Percentiles rank a stretch among this genome's conserved stretches.
Conservation (phyloP, 1,140 invertebrate genomes). For the Eufriesea mexicana region DNA sequence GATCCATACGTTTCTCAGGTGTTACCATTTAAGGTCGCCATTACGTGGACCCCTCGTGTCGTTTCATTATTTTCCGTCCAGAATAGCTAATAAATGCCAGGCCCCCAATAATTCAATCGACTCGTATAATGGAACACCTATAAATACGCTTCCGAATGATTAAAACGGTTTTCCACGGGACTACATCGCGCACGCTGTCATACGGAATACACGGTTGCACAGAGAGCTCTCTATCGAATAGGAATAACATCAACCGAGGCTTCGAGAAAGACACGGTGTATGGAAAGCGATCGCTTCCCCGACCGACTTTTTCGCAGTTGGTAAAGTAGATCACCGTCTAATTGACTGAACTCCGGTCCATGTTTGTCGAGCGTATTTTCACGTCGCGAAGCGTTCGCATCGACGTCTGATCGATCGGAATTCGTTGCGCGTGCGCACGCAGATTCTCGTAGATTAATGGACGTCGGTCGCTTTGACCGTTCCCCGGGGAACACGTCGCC, state of each 20-base stretch:
- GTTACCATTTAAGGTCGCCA: slow-evolving; percentile 54
- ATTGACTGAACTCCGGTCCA: slow-evolving; percentile 44
- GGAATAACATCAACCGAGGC: not conserved
- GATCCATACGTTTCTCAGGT: slow-evolving; percentile 52
- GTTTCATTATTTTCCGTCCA: not conserved
- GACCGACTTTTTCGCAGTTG: slow-evolving; percentile 44
- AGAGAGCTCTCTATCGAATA: not conserved
- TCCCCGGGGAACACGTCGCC: not conserved
- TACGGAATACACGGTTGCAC: too few relatives aligned
- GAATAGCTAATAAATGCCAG: not conserved
- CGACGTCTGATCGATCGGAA: slow-evolving; percentile 46
- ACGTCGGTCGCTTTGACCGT: slow-evolving; percentile 31
- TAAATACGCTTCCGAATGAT: not conserved
- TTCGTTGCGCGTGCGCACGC: slow-evolving; percentile 11
- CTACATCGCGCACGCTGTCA: not conserved
- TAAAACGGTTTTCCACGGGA: not conserved
- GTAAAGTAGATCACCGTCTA: slow-evolving; percentile 63
- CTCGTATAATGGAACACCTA: not conserved
- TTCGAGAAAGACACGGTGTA: not conserved
- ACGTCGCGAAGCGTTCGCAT: slow-evolving; percentile 38
- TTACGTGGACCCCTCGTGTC: not conserved
- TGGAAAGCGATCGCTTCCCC: slow-evolving; percentile 32
- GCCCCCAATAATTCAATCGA: not conserved
- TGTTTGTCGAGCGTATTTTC: slow-evolving; percentile 41
- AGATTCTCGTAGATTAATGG: slow-evolving; percentile 49